Base-by-base conservation (phyloP, 2,113 vertebrate species). In the Serinus canaria region DNA sequence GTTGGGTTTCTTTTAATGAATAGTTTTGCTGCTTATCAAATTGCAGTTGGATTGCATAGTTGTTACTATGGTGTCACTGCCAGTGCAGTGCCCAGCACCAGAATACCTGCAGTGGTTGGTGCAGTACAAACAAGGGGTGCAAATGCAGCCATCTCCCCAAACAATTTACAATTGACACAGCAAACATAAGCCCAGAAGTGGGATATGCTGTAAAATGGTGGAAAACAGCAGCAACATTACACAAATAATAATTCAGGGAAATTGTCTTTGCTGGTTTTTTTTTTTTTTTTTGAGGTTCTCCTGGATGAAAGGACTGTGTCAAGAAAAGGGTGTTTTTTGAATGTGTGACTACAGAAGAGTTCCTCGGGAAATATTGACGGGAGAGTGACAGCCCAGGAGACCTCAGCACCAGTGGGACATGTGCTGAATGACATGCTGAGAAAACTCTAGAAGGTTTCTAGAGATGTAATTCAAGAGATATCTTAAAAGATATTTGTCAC, bases 231-330 rank as follows among this genome's bases (percentile, higher is more conserved):
- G 23, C 24, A 83, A 39, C 7, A 25, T 33, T 18, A 31, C 30
- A 73, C 13, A 60, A 80, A 46, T 12, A 83, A 43, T 47, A 60
- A 41, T 59, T 77, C 18, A 56, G 18, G 12, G 30, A 87, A 69
- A 44, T 7, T 7, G 39, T 56, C 44, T 74, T 76, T 46, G 5
- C 25, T 37, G 13, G 41, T 5, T 6, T 43, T 0, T 0, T 73
- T 69, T 47, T 6, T 6, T 43, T 0, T 0, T 73, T 69, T 47
- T 60, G 13, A 35, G 6, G 12, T 69, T 69, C 18, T 64, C 3
- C 33, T 66, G 41, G 33, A 59, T 43, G 11, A 64, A 87, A 58
- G 24, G 19, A 66, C 3, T 16, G 3, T 64, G 55, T 64, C 17
- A 64, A 60, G 43, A 76, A 87, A 50, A 37, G 18, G 2, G 1